phyloP scores from a whole-genome alignment of 2,113 vertebrate species.

The Ochotona curzoniae region DNA sequence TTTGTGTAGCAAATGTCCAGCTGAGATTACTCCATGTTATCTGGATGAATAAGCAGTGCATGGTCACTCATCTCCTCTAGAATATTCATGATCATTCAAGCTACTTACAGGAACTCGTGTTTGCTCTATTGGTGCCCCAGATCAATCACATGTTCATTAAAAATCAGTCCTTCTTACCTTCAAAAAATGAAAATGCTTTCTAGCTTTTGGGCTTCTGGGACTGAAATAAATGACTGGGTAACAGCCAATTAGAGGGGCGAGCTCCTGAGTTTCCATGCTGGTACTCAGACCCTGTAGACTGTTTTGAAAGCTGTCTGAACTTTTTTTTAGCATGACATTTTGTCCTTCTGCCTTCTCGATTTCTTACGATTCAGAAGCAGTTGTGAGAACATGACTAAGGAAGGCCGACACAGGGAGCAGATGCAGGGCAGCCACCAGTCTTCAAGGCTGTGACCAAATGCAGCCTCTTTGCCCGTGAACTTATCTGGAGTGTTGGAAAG shows the following conservation, averaged over 20 bases:
- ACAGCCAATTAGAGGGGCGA: not conserved
- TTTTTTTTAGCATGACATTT: not conserved
- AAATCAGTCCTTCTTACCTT: conserved; percentile 28
- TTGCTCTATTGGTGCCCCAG: not conserved
- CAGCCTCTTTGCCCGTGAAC: not conserved
- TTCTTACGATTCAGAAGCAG: not conserved
- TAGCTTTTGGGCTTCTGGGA: not conserved
- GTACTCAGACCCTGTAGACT: not conserved
- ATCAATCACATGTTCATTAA: not conserved
- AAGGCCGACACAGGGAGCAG: not conserved
- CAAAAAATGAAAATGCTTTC: not conserved
- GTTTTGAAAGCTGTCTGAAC: conserved; percentile 4
- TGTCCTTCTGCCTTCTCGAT: not conserved
- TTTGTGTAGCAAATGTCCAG: not conserved
- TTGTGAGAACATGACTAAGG: not conserved
- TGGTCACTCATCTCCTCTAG: too few relatives aligned
- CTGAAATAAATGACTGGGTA: not conserved
- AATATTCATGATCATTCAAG: not conserved
- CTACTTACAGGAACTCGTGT: not conserved
- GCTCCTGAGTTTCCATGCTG: not conserved
- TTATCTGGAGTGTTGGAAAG: not conserved
- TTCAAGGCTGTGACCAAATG: not conserved
- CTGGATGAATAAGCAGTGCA: not conserved
- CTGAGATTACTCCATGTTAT: not conserved
- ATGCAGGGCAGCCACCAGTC: not conserved